Base-by-base conservation (phyloP, 2,113 vertebrate genomes). In the Hemibates koningsi region DNA sequence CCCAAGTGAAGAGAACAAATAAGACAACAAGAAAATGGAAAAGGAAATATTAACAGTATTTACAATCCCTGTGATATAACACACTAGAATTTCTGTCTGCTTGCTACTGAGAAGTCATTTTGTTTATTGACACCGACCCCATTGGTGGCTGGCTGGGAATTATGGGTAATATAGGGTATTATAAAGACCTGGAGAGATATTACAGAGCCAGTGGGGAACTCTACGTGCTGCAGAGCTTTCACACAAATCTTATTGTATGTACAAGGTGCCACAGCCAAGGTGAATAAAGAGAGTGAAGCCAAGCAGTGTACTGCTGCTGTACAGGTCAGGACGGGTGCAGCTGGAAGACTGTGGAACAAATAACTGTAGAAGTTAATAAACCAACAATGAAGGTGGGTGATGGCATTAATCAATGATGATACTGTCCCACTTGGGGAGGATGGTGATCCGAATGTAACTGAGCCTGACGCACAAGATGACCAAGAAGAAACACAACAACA, bases 21-120 rank as follows among this genome's bases (percentile, higher is more conserved):
- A 86, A 91, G 86, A 88, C 36, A 85, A 71, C 81, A 59, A 16
- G 9, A 84, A 84, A 83, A 8, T 29, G 54, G 24, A 68, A 43
- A 79, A 87, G 85, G 83, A 93, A 78, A 52, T 78, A 32, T 86
- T 86, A 82, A 79, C 63, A 27, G 82, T 80, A n/a, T 83, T 81
- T 81, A 81, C 57, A 86, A 88, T 83, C 36, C n/a, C 36, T 27
- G 27, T 24, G 50, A 52, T 68, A 61, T 1, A 45, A 16, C 73
- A 17, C 56, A 32, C 29, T 56, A 1, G 3, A 54, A 84, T 88
- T 50, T 50, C 45, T 24, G 57, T 6, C 45, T 56, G 53, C 66
- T 68, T 81, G 89, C 84, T 83, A 34, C 48, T 2, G 63, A 87
- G 57, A 81, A 87, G 71, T 88, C 27, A 83, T 89, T 90, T 76